These are phyloP conservation scores for Palythoa grandiflora DNA, from an alignment of 92 coral and sea anemone species.

Conservation along the genomic window DNA sequence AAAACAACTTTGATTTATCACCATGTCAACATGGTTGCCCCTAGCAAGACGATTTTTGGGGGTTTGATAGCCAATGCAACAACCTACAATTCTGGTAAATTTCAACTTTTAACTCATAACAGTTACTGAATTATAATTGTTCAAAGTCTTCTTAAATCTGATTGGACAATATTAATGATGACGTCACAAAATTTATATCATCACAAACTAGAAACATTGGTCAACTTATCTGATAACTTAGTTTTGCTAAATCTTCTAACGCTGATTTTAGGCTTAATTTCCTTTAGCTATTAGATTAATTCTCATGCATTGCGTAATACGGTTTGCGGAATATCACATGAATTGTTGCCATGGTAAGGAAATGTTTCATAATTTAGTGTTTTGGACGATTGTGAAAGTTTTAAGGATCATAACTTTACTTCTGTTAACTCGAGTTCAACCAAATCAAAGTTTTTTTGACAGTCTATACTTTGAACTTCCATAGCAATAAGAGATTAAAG, in stretches of 20 bases:
- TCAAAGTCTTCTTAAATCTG: not conserved
- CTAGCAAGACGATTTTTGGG: not conserved
- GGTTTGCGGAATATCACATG: not conserved
- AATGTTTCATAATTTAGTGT: constrained; percentile 1
- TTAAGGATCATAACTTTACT: not conserved
- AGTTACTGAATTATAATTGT: not conserved
- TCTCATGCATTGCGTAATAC: not conserved
- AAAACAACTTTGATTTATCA: not conserved
- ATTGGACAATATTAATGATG: not conserved
- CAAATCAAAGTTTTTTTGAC: not conserved
- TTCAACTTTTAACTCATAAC: not conserved
- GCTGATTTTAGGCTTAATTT: not conserved
- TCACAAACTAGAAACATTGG: not conserved
- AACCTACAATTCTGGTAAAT: not conserved
- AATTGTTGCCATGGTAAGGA: not conserved
- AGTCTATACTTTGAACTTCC: constrained; percentile 9
- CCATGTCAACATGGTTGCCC: constrained; percentile 1
- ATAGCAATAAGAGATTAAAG: constrained; percentile 19
- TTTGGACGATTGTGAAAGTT: constrained; percentile 1
- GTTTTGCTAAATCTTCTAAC: not conserved
- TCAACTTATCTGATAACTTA: not conserved
- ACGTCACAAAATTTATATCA: not conserved
- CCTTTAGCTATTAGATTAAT: not conserved
- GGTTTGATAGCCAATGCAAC: not conserved
- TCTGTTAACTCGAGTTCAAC: not conserved